Conservation (phyloP, 2,888 invertebrate genomes). For the Papilio protenor region DNA sequence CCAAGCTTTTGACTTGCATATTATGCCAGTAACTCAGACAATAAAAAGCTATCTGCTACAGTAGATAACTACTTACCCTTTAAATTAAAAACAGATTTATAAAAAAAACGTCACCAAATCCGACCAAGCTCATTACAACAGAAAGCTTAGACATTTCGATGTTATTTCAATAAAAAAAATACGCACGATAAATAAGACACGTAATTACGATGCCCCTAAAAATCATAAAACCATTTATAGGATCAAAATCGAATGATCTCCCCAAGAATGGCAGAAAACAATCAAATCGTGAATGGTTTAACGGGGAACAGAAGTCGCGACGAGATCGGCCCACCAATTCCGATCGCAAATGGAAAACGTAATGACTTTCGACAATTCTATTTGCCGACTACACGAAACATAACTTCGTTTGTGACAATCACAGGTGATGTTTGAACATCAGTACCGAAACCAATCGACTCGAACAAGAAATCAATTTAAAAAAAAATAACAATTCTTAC, state of each 20-base stretch:
- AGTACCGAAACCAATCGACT: slow-evolving; percentile 13
- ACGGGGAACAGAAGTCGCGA: slow-evolving; percentile 55
- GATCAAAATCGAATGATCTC: slow-evolving; percentile 53
- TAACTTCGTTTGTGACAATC: slow-evolving; percentile 66
- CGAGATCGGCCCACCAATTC: slow-evolving; percentile 74
- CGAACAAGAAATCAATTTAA: slow-evolving; percentile 9
- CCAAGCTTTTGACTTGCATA: neutral
- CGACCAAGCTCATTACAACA: neutral
- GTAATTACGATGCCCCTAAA: slow-evolving; percentile 32
- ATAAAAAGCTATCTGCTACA: neutral
- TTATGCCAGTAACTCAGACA: neutral
- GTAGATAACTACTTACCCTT: neutral
- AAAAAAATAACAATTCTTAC: neutral
- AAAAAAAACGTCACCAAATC: neutral
- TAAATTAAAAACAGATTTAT: neutral
- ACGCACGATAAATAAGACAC: neutral
- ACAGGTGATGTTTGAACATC: slow-evolving; percentile 59
- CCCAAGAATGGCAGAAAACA: slow-evolving; percentile 60
- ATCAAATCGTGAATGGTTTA: slow-evolving; percentile 61
- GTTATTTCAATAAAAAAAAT: neutral
- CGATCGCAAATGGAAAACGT: slow-evolving; percentile 77
- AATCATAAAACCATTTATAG: slow-evolving; percentile 38
- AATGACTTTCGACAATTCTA: slow-evolving; percentile 77
- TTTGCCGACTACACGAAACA: slow-evolving; percentile 64
- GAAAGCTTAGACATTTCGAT: neutral